Conservation (phyloP, 1,140 invertebrate genomes). For the Ganaspis sp. region DNA sequence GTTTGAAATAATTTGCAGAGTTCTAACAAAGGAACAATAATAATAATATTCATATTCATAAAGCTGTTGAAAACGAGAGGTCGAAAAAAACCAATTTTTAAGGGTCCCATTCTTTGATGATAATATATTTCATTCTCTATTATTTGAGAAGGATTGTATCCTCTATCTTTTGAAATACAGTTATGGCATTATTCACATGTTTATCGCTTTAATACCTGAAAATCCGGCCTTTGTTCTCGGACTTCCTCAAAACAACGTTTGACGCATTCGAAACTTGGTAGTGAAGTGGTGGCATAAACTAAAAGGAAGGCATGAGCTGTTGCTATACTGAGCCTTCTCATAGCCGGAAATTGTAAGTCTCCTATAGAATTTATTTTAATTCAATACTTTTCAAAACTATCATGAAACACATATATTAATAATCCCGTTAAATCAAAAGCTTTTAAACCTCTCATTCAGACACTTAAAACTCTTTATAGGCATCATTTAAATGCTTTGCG, state of each 20-base stretch:
- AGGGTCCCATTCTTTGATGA: constrained; percentile 16
- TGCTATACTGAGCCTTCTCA: constrained; percentile 90
- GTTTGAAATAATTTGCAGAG: too few species aligned
- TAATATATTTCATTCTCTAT: not conserved
- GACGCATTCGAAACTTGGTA: constrained; percentile 85
- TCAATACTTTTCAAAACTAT: not conserved
- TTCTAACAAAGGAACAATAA: not conserved
- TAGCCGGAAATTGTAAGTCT: constrained; percentile 91
- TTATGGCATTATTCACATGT: constrained; percentile 15
- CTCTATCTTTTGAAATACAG: constrained; percentile 5
- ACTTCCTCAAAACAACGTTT: constrained; percentile 91
- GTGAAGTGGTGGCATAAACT: constrained; percentile 90
- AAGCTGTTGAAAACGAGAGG: too few species aligned
- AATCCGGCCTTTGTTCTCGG: constrained; percentile 86
- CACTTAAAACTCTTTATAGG: too few species aligned
- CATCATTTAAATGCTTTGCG: too few species aligned
- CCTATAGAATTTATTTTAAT: constrained; percentile 69
- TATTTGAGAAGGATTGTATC: constrained; percentile 1
- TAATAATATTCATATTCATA: too few species aligned
- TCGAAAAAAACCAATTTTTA: too few species aligned
- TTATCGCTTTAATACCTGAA: constrained; percentile 74
- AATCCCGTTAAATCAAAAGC: too few species aligned
- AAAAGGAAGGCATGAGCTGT: constrained; percentile 93
- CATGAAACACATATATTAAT: too few species aligned
- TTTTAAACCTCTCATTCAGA: too few species aligned